These are phyloP conservation scores for Eupithecia subumbrata DNA, from an alignment of 2,888 invertebrate species.

Conservation along the genomic window DNA sequence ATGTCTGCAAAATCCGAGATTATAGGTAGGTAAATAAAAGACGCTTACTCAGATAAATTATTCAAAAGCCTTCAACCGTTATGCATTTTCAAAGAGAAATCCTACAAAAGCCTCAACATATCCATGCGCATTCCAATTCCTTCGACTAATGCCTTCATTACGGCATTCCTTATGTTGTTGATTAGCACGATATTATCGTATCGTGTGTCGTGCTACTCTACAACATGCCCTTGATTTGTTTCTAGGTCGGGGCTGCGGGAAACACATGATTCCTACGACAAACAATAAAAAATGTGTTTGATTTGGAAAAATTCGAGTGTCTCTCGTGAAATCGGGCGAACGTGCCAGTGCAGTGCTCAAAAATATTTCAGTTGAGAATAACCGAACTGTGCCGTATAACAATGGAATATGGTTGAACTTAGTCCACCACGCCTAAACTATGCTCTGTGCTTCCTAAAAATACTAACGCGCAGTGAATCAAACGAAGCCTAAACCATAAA, in stretches of 20 bases:
- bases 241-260: constrained; percentile 66
- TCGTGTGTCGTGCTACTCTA: constrained; percentile 59
- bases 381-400: constrained; percentile 66
- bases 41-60: neutral
- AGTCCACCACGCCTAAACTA: constrained; percentile 63
- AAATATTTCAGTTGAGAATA: constrained; percentile 76
- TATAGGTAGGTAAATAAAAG: neutral
- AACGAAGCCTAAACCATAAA: constrained; percentile 42
- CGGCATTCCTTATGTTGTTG: constrained; percentile 50
- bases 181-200: constrained; percentile 51
- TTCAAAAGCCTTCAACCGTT: neutral
- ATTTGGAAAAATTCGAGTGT: constrained; percentile 65
- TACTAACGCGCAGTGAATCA: constrained; percentile 67
- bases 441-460: constrained; percentile 79
- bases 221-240: constrained; percentile 57
- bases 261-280: constrained; percentile 65
- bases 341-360: constrained; percentile 69
- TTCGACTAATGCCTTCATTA: constrained; percentile 32
- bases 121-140: constrained; percentile 73
- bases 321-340: constrained; percentile 71
- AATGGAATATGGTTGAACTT: constrained; percentile 83
- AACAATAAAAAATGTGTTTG: constrained; percentile 80
- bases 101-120: neutral
- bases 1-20: neutral
- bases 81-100: constrained; percentile 8